These are phyloP conservation scores for Apamea monoglypha DNA, from an alignment of 2,888 invertebrate genomes.

Conservation along the genomic window DNA sequence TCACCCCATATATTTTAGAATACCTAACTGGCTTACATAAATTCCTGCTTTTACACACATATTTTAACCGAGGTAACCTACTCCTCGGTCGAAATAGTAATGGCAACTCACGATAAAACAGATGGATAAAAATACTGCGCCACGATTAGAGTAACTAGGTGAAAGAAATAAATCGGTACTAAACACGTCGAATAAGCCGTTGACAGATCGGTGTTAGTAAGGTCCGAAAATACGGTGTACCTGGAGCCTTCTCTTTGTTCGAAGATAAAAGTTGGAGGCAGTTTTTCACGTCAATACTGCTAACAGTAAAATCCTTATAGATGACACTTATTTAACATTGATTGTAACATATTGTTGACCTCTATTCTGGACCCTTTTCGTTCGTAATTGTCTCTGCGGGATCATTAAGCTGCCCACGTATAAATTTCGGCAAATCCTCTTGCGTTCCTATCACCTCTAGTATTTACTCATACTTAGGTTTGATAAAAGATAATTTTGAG, in stretches of 20 bases:
- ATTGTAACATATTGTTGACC: conserved; percentile 78
- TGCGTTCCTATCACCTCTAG: conserved; percentile 28
- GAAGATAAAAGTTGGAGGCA: conserved; percentile 47
- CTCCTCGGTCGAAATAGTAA: conserved; percentile 51
- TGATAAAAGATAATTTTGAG: conserved; percentile 27
- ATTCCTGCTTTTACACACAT: conserved; percentile 28
- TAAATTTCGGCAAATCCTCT: conserved; percentile 75
- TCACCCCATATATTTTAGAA: conserved; percentile 9
- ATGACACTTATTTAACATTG: conserved; percentile 73
- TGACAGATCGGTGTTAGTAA: conserved; percentile 63
- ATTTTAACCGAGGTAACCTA: conserved; percentile 36
- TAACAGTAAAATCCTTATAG: conserved; percentile 65
- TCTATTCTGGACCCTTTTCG: conserved; percentile 77
- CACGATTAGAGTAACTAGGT: conserved; percentile 57
- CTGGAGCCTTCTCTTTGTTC: conserved; percentile 44
- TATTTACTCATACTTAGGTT: conserved; percentile 32
- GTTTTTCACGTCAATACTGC: conserved; percentile 49
- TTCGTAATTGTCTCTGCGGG: conserved; percentile 77
- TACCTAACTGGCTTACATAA: conserved; percentile 22
- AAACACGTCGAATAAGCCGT: conserved; percentile 54
- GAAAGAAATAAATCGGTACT: conserved; percentile 60
- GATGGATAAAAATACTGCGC: conserved; percentile 64
- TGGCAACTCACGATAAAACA: conserved; percentile 55
- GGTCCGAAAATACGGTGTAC: conserved; percentile 53
- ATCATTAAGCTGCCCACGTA: conserved; percentile 75